phyloP scores from a whole-genome alignment of 2,113 vertebrate species.

The Canis aureus region DNA sequence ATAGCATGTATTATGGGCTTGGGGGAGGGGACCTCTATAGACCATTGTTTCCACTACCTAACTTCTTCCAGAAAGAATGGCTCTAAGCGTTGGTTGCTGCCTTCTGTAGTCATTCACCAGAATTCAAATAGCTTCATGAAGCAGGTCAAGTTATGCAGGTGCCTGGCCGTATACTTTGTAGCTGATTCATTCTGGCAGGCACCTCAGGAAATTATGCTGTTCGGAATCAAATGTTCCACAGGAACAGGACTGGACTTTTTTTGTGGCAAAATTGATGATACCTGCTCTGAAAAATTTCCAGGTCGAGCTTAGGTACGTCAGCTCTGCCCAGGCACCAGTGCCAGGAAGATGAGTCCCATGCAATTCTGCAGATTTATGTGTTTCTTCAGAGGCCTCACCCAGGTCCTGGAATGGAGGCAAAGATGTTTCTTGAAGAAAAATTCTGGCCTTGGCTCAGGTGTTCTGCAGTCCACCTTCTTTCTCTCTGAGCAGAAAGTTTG shows the following conservation, averaged over 20 bases:
- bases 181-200: slow-evolving; percentile 29
- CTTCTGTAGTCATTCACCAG: not conserved
- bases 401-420: not conserved
- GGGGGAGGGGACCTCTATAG: not conserved
- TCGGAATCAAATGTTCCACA: slow-evolving; percentile 34
- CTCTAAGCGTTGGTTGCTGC: not conserved
- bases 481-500: not conserved
- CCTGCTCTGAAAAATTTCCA: slow-evolving; percentile 39
- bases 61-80: slow-evolving; percentile 5
- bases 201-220: slow-evolving; percentile 28
- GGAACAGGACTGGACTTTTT: not conserved
- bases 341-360: not conserved
- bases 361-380: not conserved
- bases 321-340: not conserved
- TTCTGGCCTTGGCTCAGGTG: not conserved
- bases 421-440: not conserved
- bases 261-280: slow-evolving; percentile 47
- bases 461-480: not conserved
- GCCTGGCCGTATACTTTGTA: not conserved
- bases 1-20: not conserved
- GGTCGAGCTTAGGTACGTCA: not conserved
- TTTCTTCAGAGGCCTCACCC: not conserved
- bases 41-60: not conserved
- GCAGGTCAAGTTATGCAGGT: not conserved
- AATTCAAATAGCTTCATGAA: not conserved